phyloP scores from a whole-genome alignment of 2,797 vertebrate genomes.

The Eidolon dupreanum region DNA sequence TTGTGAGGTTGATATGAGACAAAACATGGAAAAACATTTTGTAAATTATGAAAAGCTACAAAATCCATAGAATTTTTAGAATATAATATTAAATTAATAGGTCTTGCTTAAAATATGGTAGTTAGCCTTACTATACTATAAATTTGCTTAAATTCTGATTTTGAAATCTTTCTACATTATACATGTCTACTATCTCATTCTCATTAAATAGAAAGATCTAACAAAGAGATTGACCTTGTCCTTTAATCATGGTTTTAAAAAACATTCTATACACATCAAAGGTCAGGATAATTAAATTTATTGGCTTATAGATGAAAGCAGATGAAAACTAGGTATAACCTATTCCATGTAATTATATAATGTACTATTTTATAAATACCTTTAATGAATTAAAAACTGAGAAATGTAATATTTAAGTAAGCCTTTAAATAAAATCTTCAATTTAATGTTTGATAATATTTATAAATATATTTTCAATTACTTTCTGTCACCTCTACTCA shows the following conservation, averaged over 20 bases:
- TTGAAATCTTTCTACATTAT: not conserved
- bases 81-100: not conserved
- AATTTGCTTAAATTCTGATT: not conserved
- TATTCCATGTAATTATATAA: not conserved
- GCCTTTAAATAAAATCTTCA: not conserved
- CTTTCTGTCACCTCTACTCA: not conserved
- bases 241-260: not conserved
- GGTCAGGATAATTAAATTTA: not conserved
- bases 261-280: not conserved
- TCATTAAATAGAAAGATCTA: not conserved
- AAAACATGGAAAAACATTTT: not conserved
- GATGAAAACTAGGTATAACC: not conserved
- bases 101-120: not conserved
- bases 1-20: not conserved
- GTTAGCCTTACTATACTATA: not conserved
- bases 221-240: not conserved
- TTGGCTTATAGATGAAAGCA: not conserved
- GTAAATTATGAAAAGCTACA: not conserved
- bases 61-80: not conserved
- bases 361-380: not conserved
- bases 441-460: not conserved
- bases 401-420: not conserved
- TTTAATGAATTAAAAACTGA: not conserved
- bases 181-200: not conserved
- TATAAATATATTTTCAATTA: not conserved